A percentile compares a stretch with the other conserved stretches of the same genome.
These are phyloP conservation scores for Conistra vaccinii DNA, from an alignment of 2,888 invertebrate genomes.

Conservation along the genomic window DNA sequence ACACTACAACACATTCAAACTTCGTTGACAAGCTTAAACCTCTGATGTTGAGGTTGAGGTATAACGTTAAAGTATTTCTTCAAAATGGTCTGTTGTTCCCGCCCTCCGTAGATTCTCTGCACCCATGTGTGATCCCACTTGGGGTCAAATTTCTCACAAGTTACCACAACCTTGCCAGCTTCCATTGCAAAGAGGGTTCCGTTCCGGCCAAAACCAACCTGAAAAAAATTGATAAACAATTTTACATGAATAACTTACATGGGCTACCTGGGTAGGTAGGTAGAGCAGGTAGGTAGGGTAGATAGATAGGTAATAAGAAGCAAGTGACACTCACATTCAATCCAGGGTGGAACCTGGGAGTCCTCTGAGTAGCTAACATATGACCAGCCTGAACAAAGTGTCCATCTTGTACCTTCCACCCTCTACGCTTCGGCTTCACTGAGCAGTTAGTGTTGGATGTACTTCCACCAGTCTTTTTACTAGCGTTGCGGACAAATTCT, in stretches of 20 bases:
- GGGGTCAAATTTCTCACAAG: slow-evolving; percentile 95
- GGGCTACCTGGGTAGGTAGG: too few relatives aligned
- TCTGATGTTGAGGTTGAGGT: slow-evolving; percentile 94
- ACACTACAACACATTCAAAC: slow-evolving; percentile 83
- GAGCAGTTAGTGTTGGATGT: slow-evolving; percentile 93
- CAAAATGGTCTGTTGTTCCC: slow-evolving; percentile 92
- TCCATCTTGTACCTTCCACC: slow-evolving; percentile 94
- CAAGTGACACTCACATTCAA: slow-evolving; percentile 91
- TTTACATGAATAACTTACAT: too few relatives aligned
- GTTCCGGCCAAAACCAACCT: slow-evolving; percentile 96
- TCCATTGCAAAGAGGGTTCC: slow-evolving; percentile 95
- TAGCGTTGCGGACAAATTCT: slow-evolving; percentile 84
- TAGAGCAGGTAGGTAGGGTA: too few relatives aligned
- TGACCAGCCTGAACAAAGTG: slow-evolving; percentile 92
- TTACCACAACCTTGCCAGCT: slow-evolving; percentile 94
- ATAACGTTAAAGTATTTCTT: slow-evolving; percentile 97
- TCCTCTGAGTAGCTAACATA: slow-evolving; percentile 93
- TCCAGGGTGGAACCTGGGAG: slow-evolving; percentile 94
- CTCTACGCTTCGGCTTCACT: slow-evolving; percentile 94
- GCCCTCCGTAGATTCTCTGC: slow-evolving; percentile 91
- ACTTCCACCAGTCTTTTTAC: slow-evolving; percentile 94
- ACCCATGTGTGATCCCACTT: slow-evolving; percentile 95
- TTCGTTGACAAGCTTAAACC: slow-evolving; percentile 94
- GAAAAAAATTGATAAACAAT: slow-evolving; percentile 59
- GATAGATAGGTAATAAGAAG: too few relatives aligned